Conservation (phyloP, 2,888 invertebrate species). For the Dinocampus coccinellae region DNA sequence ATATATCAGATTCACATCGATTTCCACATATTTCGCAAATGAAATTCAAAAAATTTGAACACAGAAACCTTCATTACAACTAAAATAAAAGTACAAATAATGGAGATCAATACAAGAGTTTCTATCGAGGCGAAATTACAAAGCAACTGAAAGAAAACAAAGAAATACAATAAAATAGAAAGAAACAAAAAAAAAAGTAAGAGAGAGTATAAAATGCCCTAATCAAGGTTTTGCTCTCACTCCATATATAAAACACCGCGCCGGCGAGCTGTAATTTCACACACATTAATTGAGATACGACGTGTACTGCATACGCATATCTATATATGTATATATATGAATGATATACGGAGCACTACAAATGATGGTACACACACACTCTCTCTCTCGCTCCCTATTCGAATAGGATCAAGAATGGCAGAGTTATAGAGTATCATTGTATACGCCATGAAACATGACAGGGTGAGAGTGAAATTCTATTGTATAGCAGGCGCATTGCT, state of each 20-base stretch:
- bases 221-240: conserved; percentile 42
- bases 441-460: conserved; percentile 63
- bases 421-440: conserved; percentile 61
- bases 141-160: neutral
- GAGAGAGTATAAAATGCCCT: conserved; percentile 38
- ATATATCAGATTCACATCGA: too few relatives aligned
- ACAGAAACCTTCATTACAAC: neutral
- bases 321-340: neutral
- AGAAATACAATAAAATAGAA: neutral
- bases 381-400: too few relatives aligned
- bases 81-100: neutral
- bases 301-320: conserved; percentile 16
- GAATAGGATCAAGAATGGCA: conserved; percentile 40
- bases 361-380: conserved; percentile 40
- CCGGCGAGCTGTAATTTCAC: conserved; percentile 39
- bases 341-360: conserved; percentile 42
- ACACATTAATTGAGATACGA: conserved; percentile 64
- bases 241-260: neutral
- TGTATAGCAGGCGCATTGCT: conserved; percentile 63
- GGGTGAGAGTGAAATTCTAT: conserved; percentile 56
- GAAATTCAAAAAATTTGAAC: neutral
- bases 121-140: neutral
- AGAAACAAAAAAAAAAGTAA: conserved; percentile 3
- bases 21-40: neutral
- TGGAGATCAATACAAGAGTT: neutral